Base-by-base conservation (phyloP, 2,797 vertebrate genomes). In the Lacerta agilis region DNA sequence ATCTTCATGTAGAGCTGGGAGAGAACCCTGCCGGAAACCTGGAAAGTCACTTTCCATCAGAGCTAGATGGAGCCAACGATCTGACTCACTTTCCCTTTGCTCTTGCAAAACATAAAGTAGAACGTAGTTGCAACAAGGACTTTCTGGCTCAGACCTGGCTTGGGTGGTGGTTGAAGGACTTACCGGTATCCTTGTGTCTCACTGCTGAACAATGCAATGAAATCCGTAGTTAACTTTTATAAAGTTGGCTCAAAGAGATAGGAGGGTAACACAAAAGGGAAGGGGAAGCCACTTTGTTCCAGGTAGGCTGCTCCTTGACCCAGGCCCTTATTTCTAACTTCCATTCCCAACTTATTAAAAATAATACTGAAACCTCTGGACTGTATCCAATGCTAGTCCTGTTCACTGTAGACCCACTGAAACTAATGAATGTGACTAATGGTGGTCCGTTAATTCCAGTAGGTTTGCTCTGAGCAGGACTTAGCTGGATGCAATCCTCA, bases 321-420 rank as follows among this genome's bases (percentile, higher is more conserved):
- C n/a, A 67, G 71, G n/a, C 49, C 66, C 64, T 76, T 49, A n/a
- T 85, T 81, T 73, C 45, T 66, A 43, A 81, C 43, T 89, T 82
- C 43, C 78, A 85, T 41, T 73, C 45, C 84, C 71, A 80, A 73
- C 78, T 78, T 83, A 82, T 89, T 82, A 81, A 86, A 86, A 87
- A 91, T 91, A 93, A 94, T 91, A 96, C 49, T 67, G 20, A 67
- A 85, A 77, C 43, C 61, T 67, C 27, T 8, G 49, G 49, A 49
- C 49, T 49, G 49, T 49, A 13, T 49, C 49, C 11, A 2, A 49
- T 49, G 49, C 49, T 49, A 49, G 11, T 49, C 49, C 11, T 49
- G 49, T 49, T 49, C 49, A 49, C 11, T 49, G 49, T 13, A 49
- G 49, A 49, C 11, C 49, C 49, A 49, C 11, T 49, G 11, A 49